These are phyloP conservation scores for Aphelinus atriplicis DNA, from an alignment of 1,140 invertebrate species.

Conservation along the genomic window DNA sequence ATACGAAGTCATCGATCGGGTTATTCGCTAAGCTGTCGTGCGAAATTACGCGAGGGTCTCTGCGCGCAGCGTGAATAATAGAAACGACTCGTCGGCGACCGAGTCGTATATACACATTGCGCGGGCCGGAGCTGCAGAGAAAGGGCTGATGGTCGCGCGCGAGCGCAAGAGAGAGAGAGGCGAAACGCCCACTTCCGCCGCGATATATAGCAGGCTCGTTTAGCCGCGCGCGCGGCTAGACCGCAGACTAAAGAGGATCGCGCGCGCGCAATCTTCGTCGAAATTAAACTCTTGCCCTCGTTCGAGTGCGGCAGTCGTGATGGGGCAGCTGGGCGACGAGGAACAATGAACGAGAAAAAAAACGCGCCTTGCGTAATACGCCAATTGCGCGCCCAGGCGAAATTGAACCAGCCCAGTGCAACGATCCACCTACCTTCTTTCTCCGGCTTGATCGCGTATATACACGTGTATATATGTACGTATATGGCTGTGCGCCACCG, in stretches of 20 bases:
- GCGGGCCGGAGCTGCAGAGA: not conserved
- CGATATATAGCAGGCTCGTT: slow-evolving; percentile 46
- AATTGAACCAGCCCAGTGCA: too few relatives aligned
- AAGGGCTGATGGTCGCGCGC: slow-evolving; percentile 35
- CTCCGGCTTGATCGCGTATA: too few relatives aligned
- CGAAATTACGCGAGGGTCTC: not conserved
- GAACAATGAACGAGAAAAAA: not conserved
- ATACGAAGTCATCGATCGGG: not conserved
- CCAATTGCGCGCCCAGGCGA: not conserved
- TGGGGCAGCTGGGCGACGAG: too few relatives aligned
- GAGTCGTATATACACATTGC: not conserved
- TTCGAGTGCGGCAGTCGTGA: too few relatives aligned
- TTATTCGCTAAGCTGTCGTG: not conserved
- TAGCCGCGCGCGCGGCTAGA: slow-evolving; percentile 16
- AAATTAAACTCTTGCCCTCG: slow-evolving; percentile 14
- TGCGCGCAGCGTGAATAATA: slow-evolving; percentile 23
- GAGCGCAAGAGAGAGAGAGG: slow-evolving; percentile 47
- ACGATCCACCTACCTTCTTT: too few relatives aligned
- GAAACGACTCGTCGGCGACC: not conserved
- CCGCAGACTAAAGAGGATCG: slow-evolving; percentile 16
- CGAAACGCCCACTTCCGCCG: slow-evolving; percentile 59
- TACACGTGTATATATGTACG: too few relatives aligned
- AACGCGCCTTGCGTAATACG: not conserved
- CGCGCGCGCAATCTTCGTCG: slow-evolving; percentile 14
- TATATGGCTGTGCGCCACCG: too few relatives aligned